Base-by-base conservation (phyloP, 2,888 invertebrate genomes). In the Eupithecia pulchellata region DNA sequence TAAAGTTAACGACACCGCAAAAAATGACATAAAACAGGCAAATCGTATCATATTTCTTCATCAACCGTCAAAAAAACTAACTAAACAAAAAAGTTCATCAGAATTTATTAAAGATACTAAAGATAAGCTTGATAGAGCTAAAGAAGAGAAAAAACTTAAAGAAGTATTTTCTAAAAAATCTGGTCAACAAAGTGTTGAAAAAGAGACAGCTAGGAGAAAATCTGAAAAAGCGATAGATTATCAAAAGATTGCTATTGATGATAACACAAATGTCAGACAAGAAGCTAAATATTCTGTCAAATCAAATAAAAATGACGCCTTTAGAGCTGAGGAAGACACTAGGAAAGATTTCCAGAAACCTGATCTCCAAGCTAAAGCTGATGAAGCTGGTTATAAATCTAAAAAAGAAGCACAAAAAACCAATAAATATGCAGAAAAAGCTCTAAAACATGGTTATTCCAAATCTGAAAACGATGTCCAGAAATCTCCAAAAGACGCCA, bases 1-100 rank as follows among this genome's bases (percentile, higher is more conserved):
- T 60, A 74, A 52, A 17, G 27, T 61, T 29, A 29, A 27, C 29
- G 64, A 60, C 17, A 64, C 29, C 20, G 69, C 69, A 62, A 67
- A 60, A 60, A 60, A 66, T 57, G 6, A 52, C 36, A 55, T 77
- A 4, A 81, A 77, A 70, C 85, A 85, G 79, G 82, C 80, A 66
- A 87, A 88, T 74, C 82, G 74, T 64, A 90, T 84, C 74, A 77
- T 82, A 74, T 91, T 91, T 79, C 86, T 84, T 27, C 79, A 81
- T 74, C 42, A 63, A 64, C 70, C 29, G 64, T 73, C 8, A 69
- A 74, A 69, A 20, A 69, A 70, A 36, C 39, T 58, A 5, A 71
- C 71, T 68, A 65, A 66, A 6, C 55, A 67, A 61, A 78, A 81
- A 70, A 87, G 82, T 77, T 91, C 91, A 11, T 82, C 86, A 17